Evolutionary conservation across 1,140 invertebrate species (phyloP).

Genomic region (Brachionus calyciflorus): DNA sequence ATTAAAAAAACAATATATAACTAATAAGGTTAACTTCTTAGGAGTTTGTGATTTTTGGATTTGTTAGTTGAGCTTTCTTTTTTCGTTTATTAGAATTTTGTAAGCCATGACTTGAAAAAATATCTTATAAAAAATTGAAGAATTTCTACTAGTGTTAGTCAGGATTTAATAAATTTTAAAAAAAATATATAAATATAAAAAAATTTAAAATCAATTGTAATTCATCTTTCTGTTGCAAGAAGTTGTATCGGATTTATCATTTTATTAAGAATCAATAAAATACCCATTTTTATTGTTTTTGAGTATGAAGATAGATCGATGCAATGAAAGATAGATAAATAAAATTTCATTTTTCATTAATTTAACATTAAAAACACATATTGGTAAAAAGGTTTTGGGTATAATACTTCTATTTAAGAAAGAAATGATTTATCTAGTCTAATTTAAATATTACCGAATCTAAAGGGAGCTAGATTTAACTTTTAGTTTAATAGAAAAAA

Average conservation of each 20-base stretch:
- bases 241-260: slow-evolving; percentile 1
- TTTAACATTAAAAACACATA: slow-evolving; percentile 28
- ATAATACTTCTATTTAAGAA: no score
- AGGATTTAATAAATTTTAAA: background rate
- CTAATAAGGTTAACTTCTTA: slow-evolving; percentile 41
- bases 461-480: no score
- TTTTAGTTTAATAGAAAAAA: no score
- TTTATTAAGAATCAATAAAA: background rate
- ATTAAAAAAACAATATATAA: background rate
- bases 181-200: background rate
- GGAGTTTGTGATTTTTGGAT: background rate
- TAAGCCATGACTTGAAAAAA: slow-evolving; percentile 15
- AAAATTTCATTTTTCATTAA: slow-evolving; percentile 45
- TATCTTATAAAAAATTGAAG: background rate
- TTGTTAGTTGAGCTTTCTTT: slow-evolving; percentile 8
- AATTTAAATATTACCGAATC: no score
- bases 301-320: slow-evolving; percentile 17
- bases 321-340: slow-evolving; percentile 40
- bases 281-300: background rate
- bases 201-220: no score
- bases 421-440: slow-evolving; percentile 17
- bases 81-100: background rate
- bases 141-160: background rate
- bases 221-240: background rate
- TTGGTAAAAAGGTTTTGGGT: background rate